Percentiles rank a stretch among this genome's conserved stretches.
Conservation (phyloP, 2,888 invertebrate species). For the Polyommatus iphigenia region DNA sequence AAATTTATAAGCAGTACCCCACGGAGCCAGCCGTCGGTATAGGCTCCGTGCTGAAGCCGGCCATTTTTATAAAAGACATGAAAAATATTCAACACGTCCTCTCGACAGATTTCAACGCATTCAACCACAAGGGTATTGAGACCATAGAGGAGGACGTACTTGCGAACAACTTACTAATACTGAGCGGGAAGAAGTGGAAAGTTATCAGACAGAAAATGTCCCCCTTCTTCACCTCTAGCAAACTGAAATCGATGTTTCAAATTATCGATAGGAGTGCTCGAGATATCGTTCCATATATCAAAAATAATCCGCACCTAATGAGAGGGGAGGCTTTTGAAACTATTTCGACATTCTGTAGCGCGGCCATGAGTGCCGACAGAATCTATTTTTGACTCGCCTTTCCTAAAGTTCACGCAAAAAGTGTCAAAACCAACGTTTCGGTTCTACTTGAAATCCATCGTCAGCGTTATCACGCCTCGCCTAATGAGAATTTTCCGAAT, state of each 20-base stretch:
- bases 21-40: constrained; percentile 53
- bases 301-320: constrained; percentile 47
- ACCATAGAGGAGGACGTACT: constrained; percentile 49
- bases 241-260: constrained; percentile 63
- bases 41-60: constrained; percentile 42
- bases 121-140: constrained; percentile 52
- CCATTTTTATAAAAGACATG: constrained; percentile 43
- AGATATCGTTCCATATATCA: constrained; percentile 52
- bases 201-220: constrained; percentile 60
- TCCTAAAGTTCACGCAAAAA: constrained; percentile 48
- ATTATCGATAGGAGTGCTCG: constrained; percentile 57
- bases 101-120: constrained; percentile 50
- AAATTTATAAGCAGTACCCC: constrained; percentile 51
- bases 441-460: background rate
- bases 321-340: constrained; percentile 46
- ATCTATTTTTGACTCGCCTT: constrained; percentile 60
- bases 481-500: constrained; percentile 40
- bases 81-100: constrained; percentile 37
- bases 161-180: constrained; percentile 52
- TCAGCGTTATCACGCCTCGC: constrained; percentile 36
- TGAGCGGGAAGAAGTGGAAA: constrained; percentile 57
- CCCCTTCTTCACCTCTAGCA: constrained; percentile 58
- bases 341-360: constrained; percentile 50
- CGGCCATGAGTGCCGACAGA: constrained; percentile 56
- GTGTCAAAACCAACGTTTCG: constrained; percentile 37